A percentile compares a stretch with the other conserved stretches of the same genome.
phyloP scores from a whole-genome alignment of 2,113 vertebrate species.

The Rhipidura dahli region DNA sequence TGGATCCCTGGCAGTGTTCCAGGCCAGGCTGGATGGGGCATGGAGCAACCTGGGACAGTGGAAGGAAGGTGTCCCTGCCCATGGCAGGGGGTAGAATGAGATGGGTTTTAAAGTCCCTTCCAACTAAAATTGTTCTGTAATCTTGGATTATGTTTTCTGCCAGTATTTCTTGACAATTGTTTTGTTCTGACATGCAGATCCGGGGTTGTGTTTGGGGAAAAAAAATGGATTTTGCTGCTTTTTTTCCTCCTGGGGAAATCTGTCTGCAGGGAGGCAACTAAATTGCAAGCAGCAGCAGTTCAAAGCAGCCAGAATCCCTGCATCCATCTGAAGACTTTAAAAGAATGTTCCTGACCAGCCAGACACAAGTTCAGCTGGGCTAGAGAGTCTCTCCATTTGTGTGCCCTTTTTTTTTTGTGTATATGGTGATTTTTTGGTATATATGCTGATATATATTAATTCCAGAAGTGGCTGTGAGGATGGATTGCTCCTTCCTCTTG shows the following conservation, averaged over 20 bases:
- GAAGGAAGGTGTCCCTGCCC: neutral
- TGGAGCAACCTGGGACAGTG: fast-evolving
- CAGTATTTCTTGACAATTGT: neutral
- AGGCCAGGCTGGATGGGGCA: fast-evolving
- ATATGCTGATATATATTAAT: neutral
- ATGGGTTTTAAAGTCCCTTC: neutral
- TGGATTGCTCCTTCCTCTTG: neutral
- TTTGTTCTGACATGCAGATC: neutral
- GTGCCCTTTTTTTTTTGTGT: neutral
- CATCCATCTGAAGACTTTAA: neutral
- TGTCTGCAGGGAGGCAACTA: neutral
- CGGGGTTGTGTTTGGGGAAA: neutral
- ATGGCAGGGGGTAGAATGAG: fast-evolving
- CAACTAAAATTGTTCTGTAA: neutral
- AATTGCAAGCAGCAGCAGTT: neutral
- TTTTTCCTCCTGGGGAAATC: neutral
- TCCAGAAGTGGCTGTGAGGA: neutral
- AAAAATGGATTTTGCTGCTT: neutral
- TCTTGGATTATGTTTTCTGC: neutral
- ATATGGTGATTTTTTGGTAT: fast-evolving
- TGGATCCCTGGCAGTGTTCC: fast-evolving
- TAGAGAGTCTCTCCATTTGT: neutral
- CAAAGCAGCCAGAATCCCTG: neutral
- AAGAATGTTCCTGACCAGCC: neutral
- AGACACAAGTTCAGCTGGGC: neutral